phyloP scores from a whole-genome alignment of 2,797 vertebrate genomes.

The Scarus forsteni region DNA sequence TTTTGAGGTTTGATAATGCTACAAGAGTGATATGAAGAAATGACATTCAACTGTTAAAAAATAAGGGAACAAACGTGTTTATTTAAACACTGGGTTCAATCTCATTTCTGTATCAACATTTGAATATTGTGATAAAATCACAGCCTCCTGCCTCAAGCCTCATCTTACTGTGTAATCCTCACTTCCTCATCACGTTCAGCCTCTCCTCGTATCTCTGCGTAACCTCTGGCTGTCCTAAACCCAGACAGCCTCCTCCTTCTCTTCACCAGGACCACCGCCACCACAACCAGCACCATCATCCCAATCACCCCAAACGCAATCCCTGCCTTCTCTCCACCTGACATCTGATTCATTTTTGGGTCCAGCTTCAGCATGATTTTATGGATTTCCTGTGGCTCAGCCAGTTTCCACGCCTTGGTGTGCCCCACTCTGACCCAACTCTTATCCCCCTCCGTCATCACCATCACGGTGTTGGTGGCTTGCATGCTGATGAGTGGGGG shows the following conservation, averaged over 20 bases:
- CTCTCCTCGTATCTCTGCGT: slow-evolving; percentile 55
- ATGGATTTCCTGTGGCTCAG: slow-evolving; percentile 73
- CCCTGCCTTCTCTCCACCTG: slow-evolving; percentile 65
- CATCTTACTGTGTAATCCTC: background rate
- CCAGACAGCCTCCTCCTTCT: slow-evolving; percentile 42
- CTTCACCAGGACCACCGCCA: slow-evolving; percentile 61
- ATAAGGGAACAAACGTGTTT: too few species aligned
- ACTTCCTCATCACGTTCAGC: background rate
- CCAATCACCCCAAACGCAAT: slow-evolving; percentile 73
- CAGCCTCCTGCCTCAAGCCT: slow-evolving; percentile 3
- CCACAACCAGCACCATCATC: slow-evolving; percentile 63
- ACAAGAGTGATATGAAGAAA: too few species aligned
- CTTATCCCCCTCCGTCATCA: slow-evolving; percentile 82
- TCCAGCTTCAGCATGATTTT: slow-evolving; percentile 33
- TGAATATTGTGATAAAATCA: background rate
- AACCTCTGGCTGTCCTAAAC: slow-evolving; percentile 34
- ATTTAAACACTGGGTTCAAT: too few species aligned
- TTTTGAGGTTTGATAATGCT: too few species aligned
- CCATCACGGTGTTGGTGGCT: slow-evolving; percentile 85
- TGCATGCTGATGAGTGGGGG: slow-evolving; percentile 80
- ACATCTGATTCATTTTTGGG: slow-evolving; percentile 46
- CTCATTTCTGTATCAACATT: too few species aligned
- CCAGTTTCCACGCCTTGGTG: slow-evolving; percentile 86
- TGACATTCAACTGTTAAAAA: too few species aligned
- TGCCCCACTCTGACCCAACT: slow-evolving; percentile 87